Evolutionary conservation across 2,888 invertebrate species (phyloP).

Genomic region (Drosophila greeni): DNA sequence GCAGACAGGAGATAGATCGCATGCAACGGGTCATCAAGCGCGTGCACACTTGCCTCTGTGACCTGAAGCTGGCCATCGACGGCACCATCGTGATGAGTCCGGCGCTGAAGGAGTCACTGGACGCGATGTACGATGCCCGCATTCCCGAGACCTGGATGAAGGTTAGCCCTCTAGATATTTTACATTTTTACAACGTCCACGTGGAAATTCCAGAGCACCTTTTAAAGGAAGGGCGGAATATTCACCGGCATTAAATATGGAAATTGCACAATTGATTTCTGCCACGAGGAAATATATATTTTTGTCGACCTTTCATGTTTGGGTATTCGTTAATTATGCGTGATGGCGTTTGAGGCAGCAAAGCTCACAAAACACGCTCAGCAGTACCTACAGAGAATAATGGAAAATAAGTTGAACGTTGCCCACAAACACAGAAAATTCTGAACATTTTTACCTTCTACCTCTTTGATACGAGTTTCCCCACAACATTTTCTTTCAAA

Average conservation of each 20-base stretch:
- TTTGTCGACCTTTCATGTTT: conserved; percentile 27
- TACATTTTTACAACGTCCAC: neutral
- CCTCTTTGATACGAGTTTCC: neutral
- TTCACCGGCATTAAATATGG: conserved; percentile 12
- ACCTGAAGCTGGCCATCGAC: conserved; percentile 96
- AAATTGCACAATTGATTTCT: conserved; percentile 33
- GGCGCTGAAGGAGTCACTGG: conserved; percentile 89
- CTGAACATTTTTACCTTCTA: neutral
- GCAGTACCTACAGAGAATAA: conserved; percentile 1
- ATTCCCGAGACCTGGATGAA: conserved; percentile 95
- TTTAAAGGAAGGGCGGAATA: neutral
- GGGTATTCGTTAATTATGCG: conserved; percentile 60
- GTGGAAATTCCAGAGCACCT: neutral
- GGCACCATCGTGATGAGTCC: conserved; percentile 99
- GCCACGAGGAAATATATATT: conserved; percentile 4
- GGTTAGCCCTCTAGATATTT: conserved; percentile 79
- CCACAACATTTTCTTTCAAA: neutral
- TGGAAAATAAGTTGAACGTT: neutral
- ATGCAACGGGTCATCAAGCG: conserved; percentile 91
- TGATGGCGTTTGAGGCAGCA: conserved; percentile 56
- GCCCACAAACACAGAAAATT: neutral
- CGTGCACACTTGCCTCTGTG: conserved; percentile 89
- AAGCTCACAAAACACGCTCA: conserved; percentile 24
- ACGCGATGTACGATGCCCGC: conserved; percentile 97
- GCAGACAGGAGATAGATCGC: conserved; percentile 86